Evolutionary conservation across 2,888 invertebrate species (phyloP).

Genomic region (Metellina segmentata): DNA sequence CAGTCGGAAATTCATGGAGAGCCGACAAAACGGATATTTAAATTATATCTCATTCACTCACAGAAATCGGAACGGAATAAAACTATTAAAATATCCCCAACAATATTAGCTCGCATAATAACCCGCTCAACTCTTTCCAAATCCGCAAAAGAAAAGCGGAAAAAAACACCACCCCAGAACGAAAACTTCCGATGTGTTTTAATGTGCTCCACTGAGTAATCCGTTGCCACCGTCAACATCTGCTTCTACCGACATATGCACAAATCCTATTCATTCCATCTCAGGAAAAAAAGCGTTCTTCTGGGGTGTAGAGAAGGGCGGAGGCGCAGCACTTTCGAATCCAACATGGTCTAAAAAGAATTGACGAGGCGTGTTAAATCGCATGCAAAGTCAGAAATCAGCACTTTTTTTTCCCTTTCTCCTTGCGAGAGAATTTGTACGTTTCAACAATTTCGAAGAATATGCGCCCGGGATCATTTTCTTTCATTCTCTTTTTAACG

Average conservation of each 20-base stretch:
- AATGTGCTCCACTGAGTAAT: not conserved
- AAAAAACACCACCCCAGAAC: not conserved
- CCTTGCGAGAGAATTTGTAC: slow-evolving; percentile 31
- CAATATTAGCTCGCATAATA: not conserved
- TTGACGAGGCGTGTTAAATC: slow-evolving; percentile 61
- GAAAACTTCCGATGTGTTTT: not conserved
- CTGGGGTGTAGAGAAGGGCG: too few relatives aligned
- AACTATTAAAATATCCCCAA: not conserved
- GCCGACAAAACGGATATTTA: not conserved
- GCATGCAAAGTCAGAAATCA: slow-evolving; percentile 62
- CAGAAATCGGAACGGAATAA: not conserved
- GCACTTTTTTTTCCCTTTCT: slow-evolving; percentile 33
- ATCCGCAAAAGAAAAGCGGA: not conserved
- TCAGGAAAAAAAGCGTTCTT: not conserved
- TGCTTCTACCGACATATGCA: not conserved
- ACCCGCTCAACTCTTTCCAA: not conserved
- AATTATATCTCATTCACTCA: not conserved
- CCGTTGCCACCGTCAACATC: not conserved
- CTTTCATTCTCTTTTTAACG: not conserved
- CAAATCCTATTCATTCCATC: not conserved
- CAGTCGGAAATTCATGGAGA: not conserved
- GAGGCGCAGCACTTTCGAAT: not conserved
- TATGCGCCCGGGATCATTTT: slow-evolving; percentile 25
- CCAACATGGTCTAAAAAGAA: slow-evolving; percentile 28
- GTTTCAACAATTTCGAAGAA: slow-evolving; percentile 59